Evolutionary conservation across 2,113 vertebrate species (phyloP).

Genomic region (Phyllopteryx taeniolatus): DNA sequence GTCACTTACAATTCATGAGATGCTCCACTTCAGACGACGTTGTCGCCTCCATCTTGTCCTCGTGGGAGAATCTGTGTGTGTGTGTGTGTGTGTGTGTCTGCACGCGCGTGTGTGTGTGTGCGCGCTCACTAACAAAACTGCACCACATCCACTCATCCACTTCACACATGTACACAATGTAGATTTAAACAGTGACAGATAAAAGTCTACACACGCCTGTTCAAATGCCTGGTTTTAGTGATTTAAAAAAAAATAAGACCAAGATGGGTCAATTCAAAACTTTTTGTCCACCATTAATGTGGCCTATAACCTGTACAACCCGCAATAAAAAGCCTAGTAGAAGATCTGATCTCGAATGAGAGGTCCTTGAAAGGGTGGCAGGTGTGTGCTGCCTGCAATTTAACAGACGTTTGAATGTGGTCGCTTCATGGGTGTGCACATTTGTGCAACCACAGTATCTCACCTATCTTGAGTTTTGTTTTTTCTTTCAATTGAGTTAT

Average conservation of each 20-base stretch:
- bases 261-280: background rate
- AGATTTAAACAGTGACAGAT: too few species aligned
- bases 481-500: too few species aligned
- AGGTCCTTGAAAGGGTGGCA: too few species aligned
- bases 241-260: too few species aligned
- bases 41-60: background rate
- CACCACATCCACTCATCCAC: conserved; percentile 20
- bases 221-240: background rate
- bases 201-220: background rate
- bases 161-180: background rate
- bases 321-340: background rate
- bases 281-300: too few species aligned
- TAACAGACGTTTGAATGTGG: too few species aligned
- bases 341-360: background rate
- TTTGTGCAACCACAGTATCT: too few species aligned
- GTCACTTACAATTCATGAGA: background rate
- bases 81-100: conserved; percentile 19
- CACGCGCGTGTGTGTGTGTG: conserved; percentile 8
- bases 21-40: background rate
- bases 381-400: too few species aligned
- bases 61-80: background rate
- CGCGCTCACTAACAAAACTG: conserved; percentile 49
- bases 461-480: too few species aligned
- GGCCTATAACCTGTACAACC: too few species aligned
- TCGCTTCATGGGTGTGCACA: too few species aligned